Base-by-base conservation (phyloP, 64 coral and sea anemone genomes). In the Dendrophyllia cribrosa region DNA sequence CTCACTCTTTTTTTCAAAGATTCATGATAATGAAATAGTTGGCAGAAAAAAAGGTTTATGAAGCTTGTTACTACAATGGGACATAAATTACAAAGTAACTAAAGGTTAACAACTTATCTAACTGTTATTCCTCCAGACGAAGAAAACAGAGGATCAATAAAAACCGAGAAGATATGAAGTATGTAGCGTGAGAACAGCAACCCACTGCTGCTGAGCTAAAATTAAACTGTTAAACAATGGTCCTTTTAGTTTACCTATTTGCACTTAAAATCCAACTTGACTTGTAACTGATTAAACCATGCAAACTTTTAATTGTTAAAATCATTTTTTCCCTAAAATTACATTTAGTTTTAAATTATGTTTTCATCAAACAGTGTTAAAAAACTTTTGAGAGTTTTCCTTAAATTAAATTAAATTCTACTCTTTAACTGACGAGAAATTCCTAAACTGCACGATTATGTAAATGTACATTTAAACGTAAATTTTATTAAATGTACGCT, bases 111-210 rank as follows among this genome's bases (percentile, higher is more conserved):
- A 20, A 4, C 3, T 56, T 20, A 64, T n/a, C 2, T 85, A 59
- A 83, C 68, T 91, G 59, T 92, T 92, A 59, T 69, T 77, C 62
- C 91, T 51, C 71, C 91, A 86, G 91, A 93, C 45, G 82, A 87
- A 52, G 83, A 93, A 93, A 93, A 46, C 80, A 84, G 62, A 43
- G 80, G 91, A 93, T 93, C 58, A 87, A 56, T 78, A 85, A 93
- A 93, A 74, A 85, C 44, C 91, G 91, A 58, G 91, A 93, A 93
- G 91, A 93, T 53, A 93, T 93, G 74, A 93, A 93, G 91, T 93
- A 93, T 86, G 91, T 93, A 58, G 34, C 34, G 34, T 34, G 34
- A 34, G 58, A 88, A 71, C 51, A 69, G 26, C 49, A 75, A 58
- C 34, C 70, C 43, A 22, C 80, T 66, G 71, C 51, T 23, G 75